Base-by-base conservation (phyloP, 1,140 invertebrate genomes). In the Heliconius nattereri region DNA sequence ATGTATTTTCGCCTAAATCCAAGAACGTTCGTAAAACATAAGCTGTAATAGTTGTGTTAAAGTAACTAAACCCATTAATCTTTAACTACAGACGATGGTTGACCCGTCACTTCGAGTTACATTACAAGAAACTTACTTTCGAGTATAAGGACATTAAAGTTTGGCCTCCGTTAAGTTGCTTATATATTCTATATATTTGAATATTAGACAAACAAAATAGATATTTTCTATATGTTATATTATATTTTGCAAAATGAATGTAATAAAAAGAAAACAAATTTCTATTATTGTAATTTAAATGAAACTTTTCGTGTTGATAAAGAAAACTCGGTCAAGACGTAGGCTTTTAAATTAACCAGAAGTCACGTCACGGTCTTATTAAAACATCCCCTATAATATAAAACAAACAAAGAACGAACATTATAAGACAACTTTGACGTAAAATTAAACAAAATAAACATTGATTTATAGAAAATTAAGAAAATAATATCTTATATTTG, bases 311-410 rank as follows among this genome's bases (percentile, higher is more conserved):
- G 70, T 72, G 37, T 77, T 77, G 70, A 49, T 73, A 75, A 54
- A 49, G 54, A 60, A 75, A 81, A 81, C 26, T 77, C 60, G 54
- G 79, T 78, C 40, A 74, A 77, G 49, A 76, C 71, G 80, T 81
- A 85, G 81, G 78, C 78, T 81, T 81, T 78, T 76, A 84, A 84
- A 83, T 83, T 79, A 81, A 49, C 75, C 60, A 29, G 23, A 71
- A 85, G 81, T 82, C 84, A 85, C 84, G 84, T 84, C 78, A 83
- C 54, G 76, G 37, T 52, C 76, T 81, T 78, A 71, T 80, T 76
- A 73, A 78, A 83, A 82, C 75, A 78, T 70, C 57, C 71, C 72
- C 49, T 54, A 71, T 49, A 75, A 75, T 70, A 78, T 80, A 60
- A 70, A 71, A 73, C 75, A 76, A 81, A 83, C 77, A 80, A 70